phyloP scores from a whole-genome alignment of 2,797 vertebrate species.

The Pseudopleuronectes americanus region DNA sequence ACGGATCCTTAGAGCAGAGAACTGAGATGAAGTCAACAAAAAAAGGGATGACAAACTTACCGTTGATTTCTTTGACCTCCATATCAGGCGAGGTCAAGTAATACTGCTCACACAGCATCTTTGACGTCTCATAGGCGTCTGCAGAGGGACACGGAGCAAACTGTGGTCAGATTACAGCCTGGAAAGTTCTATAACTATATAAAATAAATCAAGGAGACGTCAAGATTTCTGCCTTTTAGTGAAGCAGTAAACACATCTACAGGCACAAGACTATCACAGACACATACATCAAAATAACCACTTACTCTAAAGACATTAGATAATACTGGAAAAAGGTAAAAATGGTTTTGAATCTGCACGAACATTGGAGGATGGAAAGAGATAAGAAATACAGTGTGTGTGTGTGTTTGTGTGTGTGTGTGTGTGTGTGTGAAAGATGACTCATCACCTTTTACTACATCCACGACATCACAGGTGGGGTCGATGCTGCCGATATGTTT shows the following conservation, averaged over 20 bases:
- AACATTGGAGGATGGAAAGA: constrained; percentile 3
- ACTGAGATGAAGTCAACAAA: neutral
- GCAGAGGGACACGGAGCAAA: constrained; percentile 40
- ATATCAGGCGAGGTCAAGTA: constrained; percentile 95
- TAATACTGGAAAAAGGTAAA: constrained; percentile 25
- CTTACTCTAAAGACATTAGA: constrained; percentile 9
- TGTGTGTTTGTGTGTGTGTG: neutral
- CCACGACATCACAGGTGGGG: constrained; percentile 93
- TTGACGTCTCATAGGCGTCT: constrained; percentile 95
- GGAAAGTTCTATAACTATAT: too few species aligned
- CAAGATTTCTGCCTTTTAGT: too few species aligned
- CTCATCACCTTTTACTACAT: constrained; percentile 92
- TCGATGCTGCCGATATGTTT: constrained; percentile 98
- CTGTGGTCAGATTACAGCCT: neutral
- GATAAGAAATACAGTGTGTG: constrained; percentile 16
- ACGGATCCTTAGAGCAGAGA: neutral
- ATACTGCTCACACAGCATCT: constrained; percentile 98
- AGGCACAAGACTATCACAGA: neutral
- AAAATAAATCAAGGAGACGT: neutral
- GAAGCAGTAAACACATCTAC: neutral
- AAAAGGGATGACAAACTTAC: constrained; percentile 79
- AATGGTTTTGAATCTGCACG: constrained; percentile 14
- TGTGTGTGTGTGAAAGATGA: neutral
- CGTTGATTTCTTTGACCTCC: constrained; percentile 91
- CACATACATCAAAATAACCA: neutral